Conservation (phyloP, 2,888 invertebrate genomes). For the Gibbula magus region DNA sequence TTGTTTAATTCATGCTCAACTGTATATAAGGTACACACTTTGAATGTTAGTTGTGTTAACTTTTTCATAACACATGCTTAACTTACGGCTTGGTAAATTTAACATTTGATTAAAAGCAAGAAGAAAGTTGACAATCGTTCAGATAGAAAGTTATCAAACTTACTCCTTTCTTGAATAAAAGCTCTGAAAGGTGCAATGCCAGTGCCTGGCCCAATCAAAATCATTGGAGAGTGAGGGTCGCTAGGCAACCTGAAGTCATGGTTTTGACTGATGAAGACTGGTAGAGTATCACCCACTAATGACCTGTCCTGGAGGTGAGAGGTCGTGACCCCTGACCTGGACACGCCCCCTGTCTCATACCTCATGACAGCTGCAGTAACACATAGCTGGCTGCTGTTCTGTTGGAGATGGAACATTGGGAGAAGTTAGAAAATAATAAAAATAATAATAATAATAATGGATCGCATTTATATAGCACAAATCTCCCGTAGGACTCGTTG, state of each 20-base stretch:
- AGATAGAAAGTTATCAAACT: neutral
- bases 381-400: slow-evolving; percentile 50
- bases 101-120: too few relatives aligned
- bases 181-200: slow-evolving; percentile 95
- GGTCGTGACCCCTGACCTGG: slow-evolving; percentile 58
- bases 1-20: too few relatives aligned
- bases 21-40: too few relatives aligned
- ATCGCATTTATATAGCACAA: too few relatives aligned
- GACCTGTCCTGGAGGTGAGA: slow-evolving; percentile 55
- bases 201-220: slow-evolving; percentile 96
- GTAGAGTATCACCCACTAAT: slow-evolving; percentile 43
- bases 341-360: slow-evolving; percentile 42
- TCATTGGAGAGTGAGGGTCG: slow-evolving; percentile 78
- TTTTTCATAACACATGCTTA: too few relatives aligned
- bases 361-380: slow-evolving; percentile 58
- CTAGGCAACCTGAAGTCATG: slow-evolving; percentile 59
- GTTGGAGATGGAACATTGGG: neutral
- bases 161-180: slow-evolving; percentile 81
- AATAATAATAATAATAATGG: too few relatives aligned
- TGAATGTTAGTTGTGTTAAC: too few relatives aligned
- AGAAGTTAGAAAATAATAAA: too few relatives aligned
- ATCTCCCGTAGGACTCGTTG: too few relatives aligned
- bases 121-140: neutral
- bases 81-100: too few relatives aligned
- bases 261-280: slow-evolving; percentile 62